Evolutionary conservation across 2,113 vertebrate genomes (phyloP).

Genomic region (Cebus imitator): DNA sequence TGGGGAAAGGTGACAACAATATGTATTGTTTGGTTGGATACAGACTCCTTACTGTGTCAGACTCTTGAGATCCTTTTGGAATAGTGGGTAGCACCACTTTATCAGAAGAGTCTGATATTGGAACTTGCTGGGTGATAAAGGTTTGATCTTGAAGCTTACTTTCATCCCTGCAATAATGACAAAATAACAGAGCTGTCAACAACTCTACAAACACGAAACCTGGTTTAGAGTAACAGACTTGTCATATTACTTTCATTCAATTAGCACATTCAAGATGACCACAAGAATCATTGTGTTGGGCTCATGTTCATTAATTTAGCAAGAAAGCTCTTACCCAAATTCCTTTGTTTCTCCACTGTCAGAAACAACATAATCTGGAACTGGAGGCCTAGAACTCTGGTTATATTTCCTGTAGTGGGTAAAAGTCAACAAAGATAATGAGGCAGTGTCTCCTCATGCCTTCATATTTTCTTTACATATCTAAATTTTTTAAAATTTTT

Average conservation of each 20-base stretch:
- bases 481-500: neutral
- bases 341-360: constrained; percentile 55
- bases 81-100: constrained; percentile 70
- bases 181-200: constrained; percentile 58
- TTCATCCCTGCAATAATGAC: constrained; percentile 74
- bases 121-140: constrained; percentile 86
- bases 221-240: constrained; percentile 34
- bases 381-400: constrained; percentile 55
- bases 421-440: constrained; percentile 50
- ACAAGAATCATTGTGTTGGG: neutral
- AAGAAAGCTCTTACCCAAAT: constrained; percentile 69
- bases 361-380: constrained; percentile 51
- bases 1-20: neutral
- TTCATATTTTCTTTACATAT: neutral
- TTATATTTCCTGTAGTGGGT: constrained; percentile 69
- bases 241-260: neutral
- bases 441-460: neutral
- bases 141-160: constrained; percentile 73
- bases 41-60: constrained; percentile 51
- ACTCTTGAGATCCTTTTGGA: constrained; percentile 57
- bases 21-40: neutral
- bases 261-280: neutral
- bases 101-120: constrained; percentile 74
- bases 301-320: neutral
- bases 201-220: neutral